Evolutionary conservation across 2,113 vertebrate species (phyloP).

Genomic region (Coreoperca whiteheadi): DNA sequence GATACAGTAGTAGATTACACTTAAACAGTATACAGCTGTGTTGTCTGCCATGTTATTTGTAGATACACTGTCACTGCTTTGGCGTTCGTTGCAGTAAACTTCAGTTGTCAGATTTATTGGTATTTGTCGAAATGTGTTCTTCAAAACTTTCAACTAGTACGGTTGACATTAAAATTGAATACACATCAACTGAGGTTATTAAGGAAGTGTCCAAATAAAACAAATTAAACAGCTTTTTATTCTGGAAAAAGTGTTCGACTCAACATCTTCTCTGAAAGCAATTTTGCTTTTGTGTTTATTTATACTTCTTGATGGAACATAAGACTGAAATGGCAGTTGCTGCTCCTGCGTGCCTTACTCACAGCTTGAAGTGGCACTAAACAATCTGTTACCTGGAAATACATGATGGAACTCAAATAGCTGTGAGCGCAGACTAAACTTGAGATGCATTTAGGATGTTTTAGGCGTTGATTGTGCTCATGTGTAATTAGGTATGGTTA

Average conservation of each 20-base stretch:
- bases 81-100: slow-evolving; percentile 2
- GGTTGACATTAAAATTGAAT: slow-evolving; percentile 3
- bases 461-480: background rate
- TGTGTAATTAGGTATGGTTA: slow-evolving; percentile 24
- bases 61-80: slow-evolving; percentile 4
- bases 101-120: background rate
- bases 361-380: slow-evolving; percentile 31
- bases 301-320: background rate
- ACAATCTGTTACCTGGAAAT: slow-evolving; percentile 51
- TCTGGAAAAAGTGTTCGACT: background rate
- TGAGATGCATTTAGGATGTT: slow-evolving; percentile 15
- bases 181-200: background rate
- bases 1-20: background rate
- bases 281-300: slow-evolving; percentile 10
- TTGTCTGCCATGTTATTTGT: background rate
- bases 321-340: background rate
- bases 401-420: slow-evolving; percentile 32
- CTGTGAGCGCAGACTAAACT: background rate
- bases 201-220: background rate
- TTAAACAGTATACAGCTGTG: background rate
- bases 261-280: background rate
- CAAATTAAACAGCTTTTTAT: background rate
- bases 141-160: background rate
- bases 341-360: slow-evolving; percentile 7
- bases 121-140: slow-evolving; percentile 11